Conservation (phyloP, 2,797 vertebrate species). For the Myiotriccus ornatus region DNA sequence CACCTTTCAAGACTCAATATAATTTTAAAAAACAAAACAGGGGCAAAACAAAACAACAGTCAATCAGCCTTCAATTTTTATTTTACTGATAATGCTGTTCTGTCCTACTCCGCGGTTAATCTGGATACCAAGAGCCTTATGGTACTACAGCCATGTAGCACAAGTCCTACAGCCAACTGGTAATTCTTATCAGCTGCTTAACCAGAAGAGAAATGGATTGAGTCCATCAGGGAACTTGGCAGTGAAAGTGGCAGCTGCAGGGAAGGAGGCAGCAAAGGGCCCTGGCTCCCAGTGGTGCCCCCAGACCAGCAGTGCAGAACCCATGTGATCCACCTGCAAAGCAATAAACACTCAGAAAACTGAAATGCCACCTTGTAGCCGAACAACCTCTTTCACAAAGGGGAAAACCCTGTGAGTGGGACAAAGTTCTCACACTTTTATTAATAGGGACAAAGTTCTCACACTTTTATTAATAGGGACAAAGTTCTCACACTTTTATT, state of each 20-base stretch:
- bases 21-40: not conserved
- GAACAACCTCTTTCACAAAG: accelerated
- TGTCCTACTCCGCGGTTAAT: accelerated
- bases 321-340: not conserved
- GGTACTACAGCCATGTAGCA: accelerated
- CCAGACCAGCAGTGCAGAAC: not conserved
- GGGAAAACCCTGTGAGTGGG: not conserved
- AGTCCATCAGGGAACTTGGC: not conserved
- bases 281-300: not conserved
- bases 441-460: not conserved
- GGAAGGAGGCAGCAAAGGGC: not conserved
- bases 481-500: not conserved
- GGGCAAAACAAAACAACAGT: not conserved
- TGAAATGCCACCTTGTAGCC: accelerated
- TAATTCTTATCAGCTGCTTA: not conserved
- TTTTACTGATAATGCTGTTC: not conserved
- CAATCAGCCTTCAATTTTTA: not conserved
- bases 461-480: not conserved
- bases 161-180: not conserved
- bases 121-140: not conserved
- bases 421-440: not conserved
- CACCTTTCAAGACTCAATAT: not conserved
- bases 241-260: not conserved
- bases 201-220: accelerated
- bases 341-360: not conserved